These are phyloP conservation scores for Hydrochoerus hydrochaeris DNA, from an alignment of 2,113 vertebrate species.

Conservation along the genomic window DNA sequence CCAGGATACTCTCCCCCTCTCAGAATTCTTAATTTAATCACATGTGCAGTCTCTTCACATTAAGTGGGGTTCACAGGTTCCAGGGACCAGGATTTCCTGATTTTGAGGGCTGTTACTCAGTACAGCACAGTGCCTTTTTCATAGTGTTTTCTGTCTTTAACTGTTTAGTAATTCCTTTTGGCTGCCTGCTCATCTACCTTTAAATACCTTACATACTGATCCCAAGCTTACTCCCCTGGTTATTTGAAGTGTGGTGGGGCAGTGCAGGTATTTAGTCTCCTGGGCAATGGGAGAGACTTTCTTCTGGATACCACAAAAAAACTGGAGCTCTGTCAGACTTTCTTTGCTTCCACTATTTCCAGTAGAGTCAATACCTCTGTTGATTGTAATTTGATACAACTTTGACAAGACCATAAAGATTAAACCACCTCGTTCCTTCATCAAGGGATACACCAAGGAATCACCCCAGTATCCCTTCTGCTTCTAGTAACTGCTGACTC, in stretches of 20 bases:
- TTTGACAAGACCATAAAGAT: not conserved
- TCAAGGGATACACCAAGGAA: not conserved
- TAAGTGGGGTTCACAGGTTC: slow-evolving; percentile 3
- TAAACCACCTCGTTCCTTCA: not conserved
- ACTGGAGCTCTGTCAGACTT: not conserved
- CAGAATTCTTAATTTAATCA: not conserved
- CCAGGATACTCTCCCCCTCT: not conserved
- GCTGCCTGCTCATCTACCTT: slow-evolving; percentile 12
- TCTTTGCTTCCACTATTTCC: not conserved
- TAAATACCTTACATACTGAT: not conserved
- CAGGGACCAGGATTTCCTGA: not conserved
- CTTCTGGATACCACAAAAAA: not conserved
- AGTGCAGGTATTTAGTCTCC: not conserved
- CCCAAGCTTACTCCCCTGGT: not conserved
- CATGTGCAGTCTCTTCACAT: not conserved
- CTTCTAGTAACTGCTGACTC: not conserved
- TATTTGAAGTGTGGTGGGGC: not conserved
- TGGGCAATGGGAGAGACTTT: not conserved
- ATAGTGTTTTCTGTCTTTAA: slow-evolving; percentile 28
- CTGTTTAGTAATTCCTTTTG: not conserved
- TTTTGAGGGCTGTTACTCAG: not conserved
- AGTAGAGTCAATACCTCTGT: not conserved
- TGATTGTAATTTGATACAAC: not conserved
- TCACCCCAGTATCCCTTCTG: not conserved
- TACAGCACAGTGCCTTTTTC: not conserved